Evolutionary conservation across 2,888 invertebrate species (phyloP), one percentile per base, ranked within the genome.

Genomic region (Xanthorhoe designata): DNA sequence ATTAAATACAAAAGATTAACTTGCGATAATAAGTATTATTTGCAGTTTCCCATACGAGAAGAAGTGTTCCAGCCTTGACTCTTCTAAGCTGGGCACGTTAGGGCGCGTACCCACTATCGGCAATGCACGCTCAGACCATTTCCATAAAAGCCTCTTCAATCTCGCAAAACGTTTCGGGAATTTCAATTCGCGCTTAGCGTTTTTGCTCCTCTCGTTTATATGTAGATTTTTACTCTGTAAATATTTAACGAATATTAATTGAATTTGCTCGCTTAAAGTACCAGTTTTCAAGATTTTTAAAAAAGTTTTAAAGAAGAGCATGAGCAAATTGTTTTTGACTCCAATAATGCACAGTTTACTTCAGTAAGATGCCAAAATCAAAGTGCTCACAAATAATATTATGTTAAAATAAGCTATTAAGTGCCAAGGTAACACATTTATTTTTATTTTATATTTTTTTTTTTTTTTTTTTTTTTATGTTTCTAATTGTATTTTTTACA

Each of bases 81-180:
- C n/a, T 35, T 8, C 15, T 1, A 29, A 35, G 18, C 64, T 64
- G 17, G 59, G 15, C 64, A 78, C 77, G 77, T 75, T 76, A 69
- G 69, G 71, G 68, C 52, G 68, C 66, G 64, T 55, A 45, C 71
- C 55, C 66, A 70, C 89, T 89, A 91, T 89, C 88, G 85, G 78
- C 82, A 79, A 86, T 87, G 90, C 88, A 89, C 90, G 87, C 87
- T 79, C 82, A 82, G 87, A 87, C 90, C 88, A 92, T 93, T 93
- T 91, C 91, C 92, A 93, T 93, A 92, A 93, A 93, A 93, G 92
- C 91, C 92, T 92, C 92, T 91, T 92, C 91, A 92, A 91, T 92
- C 91, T 91, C 89, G 84, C 87, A 88, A 89, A 92, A 90, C 91
- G 91, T 83, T 91, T 82, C 83, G 87, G 87, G 93, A 92, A 92